phyloP scores from a whole-genome alignment of 2,888 invertebrate species.

The Cantharis nigra region DNA sequence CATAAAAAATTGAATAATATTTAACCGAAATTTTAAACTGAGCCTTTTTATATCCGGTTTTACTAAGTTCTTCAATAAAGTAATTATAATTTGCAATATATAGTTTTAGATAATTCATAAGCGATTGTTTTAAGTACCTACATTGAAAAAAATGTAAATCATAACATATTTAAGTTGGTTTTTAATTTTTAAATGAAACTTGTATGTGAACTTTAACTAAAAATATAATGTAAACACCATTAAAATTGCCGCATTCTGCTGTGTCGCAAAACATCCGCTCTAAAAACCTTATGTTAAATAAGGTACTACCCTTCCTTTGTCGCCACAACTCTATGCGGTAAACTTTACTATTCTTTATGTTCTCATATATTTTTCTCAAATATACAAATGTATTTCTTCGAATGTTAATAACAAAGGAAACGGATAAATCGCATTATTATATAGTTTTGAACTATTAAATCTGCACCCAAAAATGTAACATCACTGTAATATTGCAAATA shows the following conservation, averaged over 20 bases:
- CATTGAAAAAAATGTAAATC: not conserved
- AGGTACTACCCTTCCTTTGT: constrained; percentile 4
- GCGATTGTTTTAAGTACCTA: not conserved
- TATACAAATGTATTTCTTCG: not conserved
- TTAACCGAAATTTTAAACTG: not conserved
- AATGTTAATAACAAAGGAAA: not conserved
- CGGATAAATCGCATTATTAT: not conserved
- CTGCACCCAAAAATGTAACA: not conserved
- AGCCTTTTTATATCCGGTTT: not conserved
- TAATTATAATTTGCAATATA: not conserved
- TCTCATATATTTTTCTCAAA: constrained; percentile 7
- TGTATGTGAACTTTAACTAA: constrained; percentile 10
- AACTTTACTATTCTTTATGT: constrained; percentile 1
- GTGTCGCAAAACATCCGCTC: constrained; percentile 3
- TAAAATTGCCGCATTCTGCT: constrained; percentile 20
- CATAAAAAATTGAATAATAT: not conserved
- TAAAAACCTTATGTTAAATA: constrained; percentile 16
- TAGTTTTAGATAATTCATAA: not conserved
- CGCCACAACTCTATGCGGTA: constrained; percentile 5
- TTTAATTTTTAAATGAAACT: constrained; percentile 1
- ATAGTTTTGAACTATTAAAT: not conserved
- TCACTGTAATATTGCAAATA: no score
- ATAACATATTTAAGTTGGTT: not conserved
- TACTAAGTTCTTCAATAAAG: not conserved
- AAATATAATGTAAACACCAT: constrained; percentile 26